Conservation (phyloP, 2,888 invertebrate species). For the Petrophora chlorosata region DNA sequence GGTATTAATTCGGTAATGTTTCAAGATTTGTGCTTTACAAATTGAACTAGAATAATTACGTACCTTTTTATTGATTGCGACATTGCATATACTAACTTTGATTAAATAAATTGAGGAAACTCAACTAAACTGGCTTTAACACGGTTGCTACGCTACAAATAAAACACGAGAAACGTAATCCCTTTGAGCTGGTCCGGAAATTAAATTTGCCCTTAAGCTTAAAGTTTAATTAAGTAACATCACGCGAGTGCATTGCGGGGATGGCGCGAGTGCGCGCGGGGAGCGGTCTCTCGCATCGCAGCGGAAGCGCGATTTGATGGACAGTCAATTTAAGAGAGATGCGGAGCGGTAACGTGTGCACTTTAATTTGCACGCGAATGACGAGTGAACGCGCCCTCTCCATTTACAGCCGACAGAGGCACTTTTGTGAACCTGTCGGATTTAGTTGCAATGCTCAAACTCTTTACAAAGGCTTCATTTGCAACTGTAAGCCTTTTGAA, state of each 20-base stretch:
- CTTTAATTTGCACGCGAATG: slow-evolving; percentile 53
- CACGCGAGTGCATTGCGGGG: slow-evolving; percentile 61
- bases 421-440: slow-evolving; percentile 7
- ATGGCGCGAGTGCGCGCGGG: slow-evolving; percentile 32
- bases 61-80: slow-evolving; percentile 5
- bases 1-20: slow-evolving; percentile 1
- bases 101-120: slow-evolving; percentile 39
- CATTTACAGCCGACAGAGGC: slow-evolving; percentile 12
- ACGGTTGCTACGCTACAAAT: slow-evolving; percentile 46
- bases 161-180: slow-evolving; percentile 65
- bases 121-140: slow-evolving; percentile 42
- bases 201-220: slow-evolving; percentile 76
- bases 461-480: background rate
- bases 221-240: slow-evolving; percentile 74
- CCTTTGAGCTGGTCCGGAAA: slow-evolving; percentile 67
- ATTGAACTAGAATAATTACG: slow-evolving; percentile 3
- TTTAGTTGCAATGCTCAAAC: slow-evolving; percentile 2
- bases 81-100: slow-evolving; percentile 24
- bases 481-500: background rate
- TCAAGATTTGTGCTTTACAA: background rate
- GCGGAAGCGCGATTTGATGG: slow-evolving; percentile 57
- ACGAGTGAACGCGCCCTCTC: slow-evolving; percentile 28
- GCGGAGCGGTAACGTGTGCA: slow-evolving; percentile 43
- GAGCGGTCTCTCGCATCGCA: slow-evolving; percentile 32
- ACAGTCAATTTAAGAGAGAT: slow-evolving; percentile 62